A percentile compares a stretch with the other conserved stretches of the same genome.
phyloP scores from a whole-genome alignment of 2,797 vertebrate genomes.

The Triplophysa yarkandensis region DNA sequence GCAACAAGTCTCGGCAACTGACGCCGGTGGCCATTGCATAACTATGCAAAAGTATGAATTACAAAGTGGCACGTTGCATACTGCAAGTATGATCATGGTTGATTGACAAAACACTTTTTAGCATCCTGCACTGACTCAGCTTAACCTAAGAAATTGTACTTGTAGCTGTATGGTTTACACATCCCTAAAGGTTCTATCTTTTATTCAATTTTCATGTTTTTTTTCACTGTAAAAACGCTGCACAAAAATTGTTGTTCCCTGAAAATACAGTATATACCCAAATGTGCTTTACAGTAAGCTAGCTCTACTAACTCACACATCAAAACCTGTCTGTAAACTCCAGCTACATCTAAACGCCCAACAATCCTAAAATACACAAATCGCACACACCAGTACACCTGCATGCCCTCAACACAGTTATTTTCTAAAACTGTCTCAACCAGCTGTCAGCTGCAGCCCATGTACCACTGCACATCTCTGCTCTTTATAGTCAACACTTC shows the following conservation, averaged over 20 bases:
- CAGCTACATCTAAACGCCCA: background rate
- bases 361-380: background rate
- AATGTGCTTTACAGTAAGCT: background rate
- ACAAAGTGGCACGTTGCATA: too few species aligned
- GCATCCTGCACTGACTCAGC: too few species aligned
- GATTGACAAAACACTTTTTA: too few species aligned
- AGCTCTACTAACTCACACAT: background rate
- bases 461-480: slow-evolving; percentile 15
- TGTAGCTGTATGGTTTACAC: background rate
- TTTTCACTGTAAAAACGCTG: background rate
- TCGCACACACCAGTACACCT: slow-evolving; percentile 7
- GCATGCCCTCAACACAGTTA: background rate
- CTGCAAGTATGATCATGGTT: too few species aligned
- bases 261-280: background rate
- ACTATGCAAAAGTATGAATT: too few species aligned
- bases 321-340: background rate
- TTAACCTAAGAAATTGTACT: too few species aligned
- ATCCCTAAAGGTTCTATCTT: background rate
- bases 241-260: background rate
- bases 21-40: too few species aligned
- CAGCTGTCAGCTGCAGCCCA: slow-evolving; percentile 35
- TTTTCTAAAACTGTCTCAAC: background rate
- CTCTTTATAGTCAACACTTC: slow-evolving; percentile 23
- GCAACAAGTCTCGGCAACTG: too few species aligned
- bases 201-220: background rate